Evolutionary conservation across 2,113 vertebrate species (phyloP), one percentile per base, ranked within the genome.

Genomic region (Python bivittatus): DNA sequence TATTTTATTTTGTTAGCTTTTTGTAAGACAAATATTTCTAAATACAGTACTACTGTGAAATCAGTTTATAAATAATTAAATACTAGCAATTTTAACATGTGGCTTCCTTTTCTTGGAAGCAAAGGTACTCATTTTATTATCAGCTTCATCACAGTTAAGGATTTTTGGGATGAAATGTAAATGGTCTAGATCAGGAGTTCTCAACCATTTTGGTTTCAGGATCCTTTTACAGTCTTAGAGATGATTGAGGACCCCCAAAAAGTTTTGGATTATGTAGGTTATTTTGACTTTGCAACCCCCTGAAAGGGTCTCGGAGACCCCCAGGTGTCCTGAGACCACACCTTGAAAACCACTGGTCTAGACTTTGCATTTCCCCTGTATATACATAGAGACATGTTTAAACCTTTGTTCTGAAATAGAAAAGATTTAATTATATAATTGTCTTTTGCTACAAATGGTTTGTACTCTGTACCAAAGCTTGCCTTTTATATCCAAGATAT

Each of bases 31-130:
- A 57, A 60, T 79, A 48, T 89, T 91, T 89, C 53, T 92, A 86
- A 86, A 88, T 38, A 79, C 72, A 42, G 72, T 79, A 79, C 58
- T 91, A 61, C 53, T 91, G n/a, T 89, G 88, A 79, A 29, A 88
- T 33, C 83, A 84, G 92, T 93, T 88, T 88, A 91, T 84, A 68
- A 83, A 91, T 89, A 72, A 93, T 91, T 93, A 91, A 93, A 88
- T 64, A 83, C 44, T 79, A 84, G 86, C 64, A 88, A 22, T 93
- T 91, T 93, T 93, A 91, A 56, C 7, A 25, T 25, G 12, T 33
- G 52, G 3, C 27, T 90, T 72, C 8, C 27, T 85, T 86, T 61
- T 61, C 86, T 25, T 54, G 68, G n/a, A 86, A 84, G 29, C 3
- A 60, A 60, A 4, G 0, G 12, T 89, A 84, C 44, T 84, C 12